phyloP scores from a whole-genome alignment of 2,797 vertebrate genomes.

The Distichodus sexfasciatus region DNA sequence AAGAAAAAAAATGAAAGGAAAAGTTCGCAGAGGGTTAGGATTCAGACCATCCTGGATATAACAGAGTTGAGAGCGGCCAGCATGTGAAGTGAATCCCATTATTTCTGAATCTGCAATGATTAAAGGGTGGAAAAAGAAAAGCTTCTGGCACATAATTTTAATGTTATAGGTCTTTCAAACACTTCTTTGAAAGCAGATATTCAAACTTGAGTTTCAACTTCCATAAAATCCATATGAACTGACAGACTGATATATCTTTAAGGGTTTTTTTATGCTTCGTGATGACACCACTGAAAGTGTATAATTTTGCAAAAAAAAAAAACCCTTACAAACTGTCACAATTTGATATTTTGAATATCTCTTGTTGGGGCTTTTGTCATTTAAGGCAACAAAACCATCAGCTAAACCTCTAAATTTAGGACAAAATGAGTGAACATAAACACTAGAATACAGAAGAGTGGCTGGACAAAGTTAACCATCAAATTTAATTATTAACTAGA shows the following conservation, averaged over 20 bases:
- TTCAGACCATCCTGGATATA: background rate
- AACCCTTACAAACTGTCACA: too few relatives aligned
- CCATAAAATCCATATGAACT: too few relatives aligned
- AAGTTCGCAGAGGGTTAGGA: too few relatives aligned
- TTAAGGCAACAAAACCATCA: too few relatives aligned
- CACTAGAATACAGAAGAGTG: too few relatives aligned
- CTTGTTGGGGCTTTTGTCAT: too few relatives aligned
- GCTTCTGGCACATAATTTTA: background rate
- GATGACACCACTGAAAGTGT: conserved; percentile 4
- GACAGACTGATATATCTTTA: background rate
- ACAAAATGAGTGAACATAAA: too few relatives aligned
- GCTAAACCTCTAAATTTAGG: too few relatives aligned
- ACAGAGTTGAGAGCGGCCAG: background rate
- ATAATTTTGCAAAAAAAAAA: too few relatives aligned
- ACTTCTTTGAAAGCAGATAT: background rate
- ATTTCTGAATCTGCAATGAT: conserved; percentile 1
- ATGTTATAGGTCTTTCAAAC: background rate
- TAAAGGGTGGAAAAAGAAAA: background rate
- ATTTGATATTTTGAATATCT: too few relatives aligned
- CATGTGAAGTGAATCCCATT: background rate
- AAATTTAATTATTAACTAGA: background rate
- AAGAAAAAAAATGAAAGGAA: background rate
- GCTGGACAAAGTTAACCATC: too few relatives aligned
- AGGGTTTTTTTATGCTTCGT: background rate
- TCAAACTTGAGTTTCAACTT: background rate